phyloP scores from a whole-genome alignment of 2,797 vertebrate genomes.

The Sebastes nivosus region DNA sequence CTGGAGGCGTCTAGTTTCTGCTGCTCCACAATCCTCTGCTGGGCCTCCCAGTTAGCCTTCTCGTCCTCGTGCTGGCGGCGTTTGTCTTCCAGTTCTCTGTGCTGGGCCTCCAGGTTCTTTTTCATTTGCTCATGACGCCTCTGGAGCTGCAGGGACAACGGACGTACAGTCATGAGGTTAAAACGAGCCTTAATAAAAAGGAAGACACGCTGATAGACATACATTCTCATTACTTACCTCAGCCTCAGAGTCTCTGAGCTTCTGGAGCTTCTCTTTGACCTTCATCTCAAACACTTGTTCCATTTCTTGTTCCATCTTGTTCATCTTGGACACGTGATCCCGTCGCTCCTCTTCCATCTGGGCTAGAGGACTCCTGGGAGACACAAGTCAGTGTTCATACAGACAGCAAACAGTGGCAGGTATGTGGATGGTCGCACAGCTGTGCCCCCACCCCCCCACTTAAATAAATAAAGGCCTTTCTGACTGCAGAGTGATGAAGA shows the following conservation, averaged over 20 bases:
- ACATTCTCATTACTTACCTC: conserved; percentile 79
- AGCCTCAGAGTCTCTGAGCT: conserved; percentile 93
- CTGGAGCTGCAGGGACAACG: conserved; percentile 84
- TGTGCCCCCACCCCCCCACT: not conserved
- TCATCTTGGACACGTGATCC: conserved; percentile 95
- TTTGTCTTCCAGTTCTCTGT: conserved; percentile 96
- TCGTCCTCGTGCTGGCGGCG: conserved; percentile 92
- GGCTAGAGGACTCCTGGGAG: conserved; percentile 90
- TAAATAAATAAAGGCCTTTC: not conserved
- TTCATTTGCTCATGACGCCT: conserved; percentile 98
- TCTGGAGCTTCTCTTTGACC: conserved; percentile 97
- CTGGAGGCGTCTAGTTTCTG: conserved; percentile 91
- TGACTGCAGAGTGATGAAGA: not conserved
- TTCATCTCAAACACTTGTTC: conserved; percentile 99
- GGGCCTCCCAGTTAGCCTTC: conserved; percentile 90
- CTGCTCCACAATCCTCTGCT: conserved; percentile 93
- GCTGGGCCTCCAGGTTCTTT: conserved; percentile 97
- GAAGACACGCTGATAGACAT: not conserved
- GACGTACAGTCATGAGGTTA: not conserved
- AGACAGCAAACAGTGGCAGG: not conserved
- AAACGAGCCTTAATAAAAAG: not conserved
- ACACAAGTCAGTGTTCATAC: conserved; percentile 31
- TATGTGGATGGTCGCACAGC: not conserved
- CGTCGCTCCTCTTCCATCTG: conserved; percentile 97
- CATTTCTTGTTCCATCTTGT: conserved; percentile 98